Evolutionary conservation across 2,797 vertebrate genomes (phyloP).

Genomic region (Jordanella pulchra): DNA sequence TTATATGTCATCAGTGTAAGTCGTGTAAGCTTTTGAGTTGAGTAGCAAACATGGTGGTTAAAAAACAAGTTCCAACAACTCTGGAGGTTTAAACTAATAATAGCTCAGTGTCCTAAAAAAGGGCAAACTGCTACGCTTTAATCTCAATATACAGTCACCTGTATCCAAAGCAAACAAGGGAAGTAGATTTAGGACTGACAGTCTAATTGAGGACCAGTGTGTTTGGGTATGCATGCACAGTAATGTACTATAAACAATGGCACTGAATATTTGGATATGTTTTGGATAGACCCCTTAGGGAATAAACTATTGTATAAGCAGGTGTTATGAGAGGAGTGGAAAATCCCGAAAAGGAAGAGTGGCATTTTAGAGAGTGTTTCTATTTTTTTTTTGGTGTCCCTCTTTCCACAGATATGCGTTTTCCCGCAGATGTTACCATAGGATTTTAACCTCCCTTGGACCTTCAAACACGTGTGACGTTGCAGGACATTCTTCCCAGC

Average conservation of each 20-base stretch:
- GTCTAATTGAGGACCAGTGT: slow-evolving; percentile 14
- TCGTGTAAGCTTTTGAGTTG: slow-evolving; percentile 16
- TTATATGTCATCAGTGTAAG: slow-evolving; percentile 8
- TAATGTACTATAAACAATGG: slow-evolving; percentile 1
- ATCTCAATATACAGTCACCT: slow-evolving; percentile 25
- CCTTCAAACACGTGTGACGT: slow-evolving; percentile 42
- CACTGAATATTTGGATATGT: not conserved
- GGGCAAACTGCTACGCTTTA: slow-evolving; percentile 14
- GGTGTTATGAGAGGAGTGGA: not conserved
- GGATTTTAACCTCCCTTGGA: slow-evolving; percentile 27
- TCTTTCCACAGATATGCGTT: slow-evolving; percentile 4
- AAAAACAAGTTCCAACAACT: slow-evolving; percentile 19
- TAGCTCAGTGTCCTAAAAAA: slow-evolving; percentile 10
- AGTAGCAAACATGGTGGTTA: slow-evolving; percentile 28
- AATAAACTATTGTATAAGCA: slow-evolving; percentile 12
- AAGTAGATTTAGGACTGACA: slow-evolving; percentile 13
- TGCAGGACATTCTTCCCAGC: slow-evolving; percentile 53
- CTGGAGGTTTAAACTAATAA: slow-evolving; percentile 27
- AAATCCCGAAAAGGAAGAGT: not conserved
- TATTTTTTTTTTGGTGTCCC: slow-evolving; percentile 7
- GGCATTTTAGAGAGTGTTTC: slow-evolving; percentile 10
- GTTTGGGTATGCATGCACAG: not conserved
- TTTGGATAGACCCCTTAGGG: not conserved
- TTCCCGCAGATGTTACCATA: slow-evolving; percentile 18
- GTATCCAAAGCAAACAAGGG: slow-evolving; percentile 54